A percentile compares a stretch with the other conserved stretches of the same genome.
Evolutionary conservation across 2,113 vertebrate genomes (phyloP).

Genomic region (Piprites chloris): DNA sequence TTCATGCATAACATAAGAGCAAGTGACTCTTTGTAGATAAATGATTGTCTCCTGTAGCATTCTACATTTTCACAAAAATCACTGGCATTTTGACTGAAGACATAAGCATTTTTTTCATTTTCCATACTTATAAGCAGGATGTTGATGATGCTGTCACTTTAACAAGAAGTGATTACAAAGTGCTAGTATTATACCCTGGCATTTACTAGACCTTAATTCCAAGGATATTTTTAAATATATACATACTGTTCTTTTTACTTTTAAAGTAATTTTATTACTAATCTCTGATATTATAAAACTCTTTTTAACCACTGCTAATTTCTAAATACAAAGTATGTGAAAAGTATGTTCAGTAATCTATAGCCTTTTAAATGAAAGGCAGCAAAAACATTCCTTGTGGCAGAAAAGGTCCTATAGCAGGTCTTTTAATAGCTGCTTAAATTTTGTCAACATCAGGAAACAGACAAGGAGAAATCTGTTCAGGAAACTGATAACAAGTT

Average conservation of each 20-base stretch:
- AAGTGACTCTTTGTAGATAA: constrained; percentile 27
- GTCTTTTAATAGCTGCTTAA: constrained; percentile 45
- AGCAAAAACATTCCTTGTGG: constrained; percentile 64
- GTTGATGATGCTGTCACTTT: constrained; percentile 12
- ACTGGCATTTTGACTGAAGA: constrained; percentile 47
- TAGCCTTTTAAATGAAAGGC: constrained; percentile 72
- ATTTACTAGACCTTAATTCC: constrained; percentile 70
- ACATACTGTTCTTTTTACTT: constrained; percentile 63
- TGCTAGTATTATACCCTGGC: constrained; percentile 72
- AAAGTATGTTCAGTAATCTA: constrained; percentile 68
- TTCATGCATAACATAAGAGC: constrained; percentile 2
- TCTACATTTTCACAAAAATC: constrained; percentile 58
- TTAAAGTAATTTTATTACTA: constrained; percentile 71
- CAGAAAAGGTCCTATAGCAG: constrained; percentile 57
- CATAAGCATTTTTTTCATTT: neutral
- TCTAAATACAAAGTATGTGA: constrained; percentile 73
- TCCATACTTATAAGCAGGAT: constrained; percentile 44
- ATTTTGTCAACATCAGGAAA: constrained; percentile 23
- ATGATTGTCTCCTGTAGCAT: constrained; percentile 75
- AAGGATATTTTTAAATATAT: constrained; percentile 70
- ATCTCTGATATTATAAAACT: constrained; percentile 72
- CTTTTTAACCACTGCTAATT: constrained; percentile 69
- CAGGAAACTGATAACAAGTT: constrained; percentile 13
- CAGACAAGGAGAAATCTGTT: constrained; percentile 18
- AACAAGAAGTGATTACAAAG: constrained; percentile 73